A percentile compares a stretch with the other conserved stretches of the same genome.
These are phyloP conservation scores for Actenoides lindsayi DNA, from an alignment of 2,113 vertebrate genomes.

Conservation along the genomic window DNA sequence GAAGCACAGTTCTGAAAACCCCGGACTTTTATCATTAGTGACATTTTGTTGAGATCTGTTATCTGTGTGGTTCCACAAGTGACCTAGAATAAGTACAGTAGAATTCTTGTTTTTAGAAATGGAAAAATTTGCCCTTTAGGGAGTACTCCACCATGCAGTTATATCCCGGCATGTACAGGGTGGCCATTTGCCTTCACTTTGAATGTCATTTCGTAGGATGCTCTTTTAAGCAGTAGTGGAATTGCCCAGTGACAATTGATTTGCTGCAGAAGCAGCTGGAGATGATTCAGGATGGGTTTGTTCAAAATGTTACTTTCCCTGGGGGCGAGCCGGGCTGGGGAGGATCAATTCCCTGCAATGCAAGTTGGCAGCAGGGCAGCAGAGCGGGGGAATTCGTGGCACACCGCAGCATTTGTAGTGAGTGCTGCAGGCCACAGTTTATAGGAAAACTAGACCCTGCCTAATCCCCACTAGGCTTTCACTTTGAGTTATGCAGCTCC, in stretches of 20 bases:
- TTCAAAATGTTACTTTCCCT: accelerated
- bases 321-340: accelerated
- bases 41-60: constrained; percentile 40
- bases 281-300: background rate
- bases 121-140: constrained; percentile 39
- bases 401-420: background rate
- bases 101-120: constrained; percentile 55
- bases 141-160: background rate
- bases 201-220: background rate
- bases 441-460: background rate
- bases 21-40: background rate
- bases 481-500: background rate
- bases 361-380: background rate
- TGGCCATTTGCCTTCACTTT: background rate
- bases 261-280: background rate
- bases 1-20: background rate
- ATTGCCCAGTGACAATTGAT: background rate
- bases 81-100: constrained; percentile 51
- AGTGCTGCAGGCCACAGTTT: background rate
- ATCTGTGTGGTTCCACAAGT: constrained; percentile 38
- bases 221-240: background rate
- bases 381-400: background rate
- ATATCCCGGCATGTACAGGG: background rate
- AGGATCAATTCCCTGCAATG: accelerated
- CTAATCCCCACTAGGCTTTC: background rate